Conservation (phyloP, 2,113 vertebrate genomes). For the Hassar affinis region DNA sequence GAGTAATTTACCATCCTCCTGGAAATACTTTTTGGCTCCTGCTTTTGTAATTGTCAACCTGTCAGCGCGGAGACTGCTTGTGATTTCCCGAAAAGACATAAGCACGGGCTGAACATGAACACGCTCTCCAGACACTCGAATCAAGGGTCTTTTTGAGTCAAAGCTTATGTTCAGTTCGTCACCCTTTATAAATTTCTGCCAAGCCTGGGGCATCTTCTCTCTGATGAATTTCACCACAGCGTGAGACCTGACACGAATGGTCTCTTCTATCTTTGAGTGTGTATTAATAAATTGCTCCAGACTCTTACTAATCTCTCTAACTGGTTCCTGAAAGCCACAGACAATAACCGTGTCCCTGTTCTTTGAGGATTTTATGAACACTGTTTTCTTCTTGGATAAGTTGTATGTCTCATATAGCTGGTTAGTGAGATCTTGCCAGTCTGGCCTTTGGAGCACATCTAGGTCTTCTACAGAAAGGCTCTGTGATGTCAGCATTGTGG, state of each 20-base stretch:
- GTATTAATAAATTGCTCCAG: slow-evolving; percentile 71
- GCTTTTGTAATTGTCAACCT: slow-evolving; percentile 72
- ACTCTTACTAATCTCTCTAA: slow-evolving; percentile 58
- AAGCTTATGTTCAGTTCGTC: slow-evolving; percentile 62
- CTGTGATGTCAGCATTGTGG: slow-evolving; percentile 52
- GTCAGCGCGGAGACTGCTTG: slow-evolving; percentile 57
- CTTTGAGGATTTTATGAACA: slow-evolving; percentile 51
- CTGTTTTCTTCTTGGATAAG: slow-evolving; percentile 50
- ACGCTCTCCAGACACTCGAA: slow-evolving; percentile 73
- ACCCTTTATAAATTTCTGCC: slow-evolving; percentile 46
- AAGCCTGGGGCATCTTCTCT: slow-evolving; percentile 60
- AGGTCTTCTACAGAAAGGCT: slow-evolving; percentile 66
- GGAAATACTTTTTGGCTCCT: slow-evolving; percentile 77
- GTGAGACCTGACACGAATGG: slow-evolving; percentile 54
- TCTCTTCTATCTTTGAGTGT: slow-evolving; percentile 62
- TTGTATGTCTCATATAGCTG: slow-evolving; percentile 55
- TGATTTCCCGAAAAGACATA: slow-evolving; percentile 50
- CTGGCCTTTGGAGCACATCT: slow-evolving; percentile 54
- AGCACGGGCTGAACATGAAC: slow-evolving; percentile 63
- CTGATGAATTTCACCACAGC: slow-evolving; percentile 69
- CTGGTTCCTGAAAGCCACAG: slow-evolving; percentile 68
- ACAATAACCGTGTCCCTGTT: slow-evolving; percentile 63
- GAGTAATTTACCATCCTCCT: slow-evolving; percentile 55
- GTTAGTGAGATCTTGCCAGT: slow-evolving; percentile 67
- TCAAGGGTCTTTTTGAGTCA: slow-evolving; percentile 50